Evolutionary conservation across 2,888 invertebrate genomes (phyloP), one percentile per base, ranked within the genome.

Genomic region (Amphiduros pacificus): DNA sequence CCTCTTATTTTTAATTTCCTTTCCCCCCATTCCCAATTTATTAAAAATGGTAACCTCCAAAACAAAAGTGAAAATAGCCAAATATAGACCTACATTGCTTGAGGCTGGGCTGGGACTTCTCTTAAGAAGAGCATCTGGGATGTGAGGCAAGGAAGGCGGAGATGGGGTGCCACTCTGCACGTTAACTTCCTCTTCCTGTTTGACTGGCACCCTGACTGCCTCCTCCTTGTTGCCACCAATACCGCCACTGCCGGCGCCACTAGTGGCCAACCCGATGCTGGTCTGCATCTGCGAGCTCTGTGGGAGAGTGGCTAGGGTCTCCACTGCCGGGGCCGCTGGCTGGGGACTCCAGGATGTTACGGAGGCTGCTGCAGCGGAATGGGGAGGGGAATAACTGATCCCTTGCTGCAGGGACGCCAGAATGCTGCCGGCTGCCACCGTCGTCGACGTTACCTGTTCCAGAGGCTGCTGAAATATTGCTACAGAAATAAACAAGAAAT

Each of bases 401-500:
- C 36, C 44, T 29, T 40, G 36, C 22, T 67, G 63, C 6, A 72
- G 66, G 56, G 73, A 63, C 27, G 75, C 66, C 22, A 64, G 65
- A 63, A 68, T 74, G 69, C 70, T 73, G 68, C 66, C 70, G 62
- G 67, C 64, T 31, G 68, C 65, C 53, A 69, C 40, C 22, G 54
- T 20, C 20, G 55, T 55, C 14, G 61, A 49, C 14, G 51, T 41
- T 24, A 40, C 31, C 17, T 49, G 49, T 56, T 44, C 28, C 29
- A 28, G 20, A 0, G 31, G 55, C 44, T 32, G 55, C 41, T 56
- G 55, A 55, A 50, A 55, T 28, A 50, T 24, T 11, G 55, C 55
- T 55, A n/a, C n/a, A n/a, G n/a, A n/a, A n/a, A n/a, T n/a, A n/a
- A n/a, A n/a, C n/a, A n/a, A n/a, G n/a, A n/a, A n/a, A n/a, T n/a